Evolutionary conservation across 1,140 invertebrate genomes (phyloP).

Genomic region (Lamellibrachia luymesi): DNA sequence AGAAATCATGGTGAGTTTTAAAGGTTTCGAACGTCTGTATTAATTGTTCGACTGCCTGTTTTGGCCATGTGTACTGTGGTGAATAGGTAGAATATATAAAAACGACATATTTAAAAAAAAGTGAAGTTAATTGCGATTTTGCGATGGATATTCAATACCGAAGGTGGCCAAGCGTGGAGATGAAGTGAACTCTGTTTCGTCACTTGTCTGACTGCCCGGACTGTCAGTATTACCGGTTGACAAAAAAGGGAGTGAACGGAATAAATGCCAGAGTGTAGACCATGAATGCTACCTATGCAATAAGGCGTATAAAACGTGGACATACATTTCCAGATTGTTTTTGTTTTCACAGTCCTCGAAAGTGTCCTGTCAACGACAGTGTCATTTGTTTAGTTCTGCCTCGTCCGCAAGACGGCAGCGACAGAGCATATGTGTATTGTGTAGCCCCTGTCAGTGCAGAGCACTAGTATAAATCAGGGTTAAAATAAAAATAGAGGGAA

Average conservation of each 20-base stretch:
- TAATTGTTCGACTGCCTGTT: background rate
- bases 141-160: background rate
- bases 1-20: constrained; percentile 4
- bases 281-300: background rate
- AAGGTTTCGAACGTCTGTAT: background rate
- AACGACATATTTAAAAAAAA: background rate
- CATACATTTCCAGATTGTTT: background rate
- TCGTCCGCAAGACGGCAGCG: background rate
- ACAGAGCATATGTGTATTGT: background rate
- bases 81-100: background rate
- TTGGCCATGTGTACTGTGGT: background rate
- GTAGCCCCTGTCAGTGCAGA: too few species aligned
- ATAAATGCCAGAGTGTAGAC: background rate
- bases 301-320: background rate
- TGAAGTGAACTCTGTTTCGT: background rate
- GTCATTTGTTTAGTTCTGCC: background rate
- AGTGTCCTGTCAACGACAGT: background rate
- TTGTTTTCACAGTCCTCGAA: background rate
- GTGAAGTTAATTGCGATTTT: background rate
- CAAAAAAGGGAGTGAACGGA: background rate
- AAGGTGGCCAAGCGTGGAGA: background rate
- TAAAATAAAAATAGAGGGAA: background rate
- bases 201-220: background rate
- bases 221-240: background rate
- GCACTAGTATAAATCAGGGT: background rate